Percentiles rank a stretch among this genome's conserved stretches.
Evolutionary conservation across 2,113 vertebrate genomes (phyloP).

Genomic region (Zosterops hypoxanthus): DNA sequence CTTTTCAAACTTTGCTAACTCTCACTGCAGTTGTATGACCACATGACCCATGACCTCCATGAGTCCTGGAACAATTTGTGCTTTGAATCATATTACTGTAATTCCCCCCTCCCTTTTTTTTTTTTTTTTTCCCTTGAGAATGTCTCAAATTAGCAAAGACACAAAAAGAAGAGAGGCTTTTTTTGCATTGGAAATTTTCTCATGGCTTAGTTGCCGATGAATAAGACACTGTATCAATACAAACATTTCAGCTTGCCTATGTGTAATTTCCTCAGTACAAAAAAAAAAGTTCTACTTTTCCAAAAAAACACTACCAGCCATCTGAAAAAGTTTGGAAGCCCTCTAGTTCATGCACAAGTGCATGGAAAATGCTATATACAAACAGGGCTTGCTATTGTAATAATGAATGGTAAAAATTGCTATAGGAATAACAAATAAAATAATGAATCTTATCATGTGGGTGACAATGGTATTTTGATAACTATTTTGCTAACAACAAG

Average conservation of each 20-base stretch:
- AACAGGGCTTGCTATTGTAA: background rate
- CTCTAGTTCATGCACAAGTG: background rate
- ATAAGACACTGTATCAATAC: background rate
- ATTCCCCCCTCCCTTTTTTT: background rate
- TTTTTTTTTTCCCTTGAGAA: background rate
- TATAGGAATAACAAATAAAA: background rate
- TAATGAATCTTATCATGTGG: background rate
- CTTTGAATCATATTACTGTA: background rate
- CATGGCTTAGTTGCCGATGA: background rate
- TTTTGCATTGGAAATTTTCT: background rate
- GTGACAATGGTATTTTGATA: background rate
- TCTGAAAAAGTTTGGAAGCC: background rate
- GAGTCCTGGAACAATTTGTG: background rate
- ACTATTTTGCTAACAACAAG: background rate
- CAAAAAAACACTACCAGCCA: background rate
- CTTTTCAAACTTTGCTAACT: background rate
- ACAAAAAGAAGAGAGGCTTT: background rate
- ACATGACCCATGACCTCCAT: background rate
- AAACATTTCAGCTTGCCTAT: background rate
- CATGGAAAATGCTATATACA: background rate
- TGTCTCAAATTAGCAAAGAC: background rate
- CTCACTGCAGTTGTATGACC: background rate
- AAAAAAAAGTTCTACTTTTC: background rate
- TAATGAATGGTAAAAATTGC: background rate
- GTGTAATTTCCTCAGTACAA: background rate